These are phyloP conservation scores for Naja naja DNA, from an alignment of 2,113 vertebrate genomes.

Conservation along the genomic window DNA sequence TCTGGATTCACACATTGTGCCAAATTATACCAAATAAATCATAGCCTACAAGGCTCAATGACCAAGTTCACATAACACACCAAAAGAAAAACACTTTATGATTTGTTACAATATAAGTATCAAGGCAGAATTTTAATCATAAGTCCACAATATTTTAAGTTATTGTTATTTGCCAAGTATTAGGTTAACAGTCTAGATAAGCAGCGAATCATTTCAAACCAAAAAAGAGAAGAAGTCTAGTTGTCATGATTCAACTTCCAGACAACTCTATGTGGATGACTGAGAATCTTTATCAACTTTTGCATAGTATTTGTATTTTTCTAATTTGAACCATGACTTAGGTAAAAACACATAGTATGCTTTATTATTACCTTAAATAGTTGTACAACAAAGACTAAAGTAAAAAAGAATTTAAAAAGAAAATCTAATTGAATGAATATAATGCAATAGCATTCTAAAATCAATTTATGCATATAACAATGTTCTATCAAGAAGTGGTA, in stretches of 20 bases:
- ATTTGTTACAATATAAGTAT: background rate
- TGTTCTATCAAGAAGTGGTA: background rate
- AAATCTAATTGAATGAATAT: background rate
- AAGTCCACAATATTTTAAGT: background rate
- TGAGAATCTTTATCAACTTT: background rate
- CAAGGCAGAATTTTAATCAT: background rate
- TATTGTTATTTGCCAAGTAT: background rate
- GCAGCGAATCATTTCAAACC: background rate
- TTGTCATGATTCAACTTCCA: background rate
- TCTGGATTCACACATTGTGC: background rate
- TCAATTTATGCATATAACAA: background rate
- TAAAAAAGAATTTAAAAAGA: background rate
- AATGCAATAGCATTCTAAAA: background rate
- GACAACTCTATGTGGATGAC: background rate
- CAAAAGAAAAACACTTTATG: background rate
- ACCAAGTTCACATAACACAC: background rate
- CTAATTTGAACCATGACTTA: background rate
- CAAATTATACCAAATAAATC: background rate
- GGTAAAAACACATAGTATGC: background rate
- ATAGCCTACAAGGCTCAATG: background rate
- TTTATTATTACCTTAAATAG: background rate
- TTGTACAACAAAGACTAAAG: background rate
- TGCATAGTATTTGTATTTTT: background rate
- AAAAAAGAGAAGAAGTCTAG: background rate
- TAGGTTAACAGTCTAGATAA: background rate